Base-by-base conservation (phyloP, 37 sponge, comb jelly and placozoan species). In the Tethya wilhelma region DNA sequence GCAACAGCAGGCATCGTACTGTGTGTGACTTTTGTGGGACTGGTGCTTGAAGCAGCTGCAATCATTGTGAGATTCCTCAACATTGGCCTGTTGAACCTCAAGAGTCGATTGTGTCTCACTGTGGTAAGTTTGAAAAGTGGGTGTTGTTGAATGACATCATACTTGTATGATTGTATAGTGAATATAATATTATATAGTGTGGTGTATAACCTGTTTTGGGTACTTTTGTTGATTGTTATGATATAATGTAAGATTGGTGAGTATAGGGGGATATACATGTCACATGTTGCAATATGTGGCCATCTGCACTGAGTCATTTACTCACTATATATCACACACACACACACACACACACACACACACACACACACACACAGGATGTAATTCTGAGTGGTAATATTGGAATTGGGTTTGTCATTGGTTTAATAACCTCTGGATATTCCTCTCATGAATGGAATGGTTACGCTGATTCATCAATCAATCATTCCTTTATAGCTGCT, bases 41-140 rank as follows among this genome's bases (percentile, higher is more conserved):
- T 75, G 49, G 31, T 62, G 19, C 19, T 79, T 1, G 86, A 90
- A 73, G 43, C 57, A 11, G 64, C 39, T 1, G 17, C 70, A 11
- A 44, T 90, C 20, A 66, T 31, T 31, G 33, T 90, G 38, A 56
- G 90, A 41, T 84, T 90, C 56, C 20, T 84, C 19, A 90, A 90
- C 56, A 7, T 84, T 49, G 86, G 71, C 0, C 0, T 75, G n/a
- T 36, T 90, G 57, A 69, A 68, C 38, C n/a, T 59, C 56, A 62
- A 69, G 36, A 67, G 78, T 33, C 41, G 30, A 0, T 29, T 31
- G 9, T 64, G 75, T 42, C 45, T 84, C 43, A 63, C 80, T 0
- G 49, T 45, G 20, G 90, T 90, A 65, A 84, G 86, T 72, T 44
- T 37, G 28, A 29, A 5, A 30, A n/a, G 22, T 62, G 63, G 23